These are phyloP conservation scores for Brachyptera putata DNA, from an alignment of 2,888 invertebrate genomes.

Conservation along the genomic window DNA sequence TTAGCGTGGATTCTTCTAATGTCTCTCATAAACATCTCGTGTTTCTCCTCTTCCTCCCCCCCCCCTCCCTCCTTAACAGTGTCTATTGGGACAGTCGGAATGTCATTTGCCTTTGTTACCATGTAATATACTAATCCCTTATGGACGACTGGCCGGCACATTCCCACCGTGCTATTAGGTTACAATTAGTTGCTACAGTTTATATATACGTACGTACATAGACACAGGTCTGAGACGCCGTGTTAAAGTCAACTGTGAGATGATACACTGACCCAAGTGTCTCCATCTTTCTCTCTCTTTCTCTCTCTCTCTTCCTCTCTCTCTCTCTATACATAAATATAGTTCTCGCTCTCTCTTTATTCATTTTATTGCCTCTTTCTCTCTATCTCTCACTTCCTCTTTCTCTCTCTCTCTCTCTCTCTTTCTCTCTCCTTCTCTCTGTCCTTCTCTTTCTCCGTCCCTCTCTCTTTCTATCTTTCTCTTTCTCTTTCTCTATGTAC, in stretches of 20 bases:
- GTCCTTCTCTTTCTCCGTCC: no score
- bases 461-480: no score
- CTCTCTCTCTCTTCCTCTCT: conserved; percentile 12
- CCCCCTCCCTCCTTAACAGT: not conserved
- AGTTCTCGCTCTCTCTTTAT: no score
- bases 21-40: no score
- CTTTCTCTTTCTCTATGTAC: no score
- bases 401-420: no score
- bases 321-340: conserved; percentile 41
- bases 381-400: no score
- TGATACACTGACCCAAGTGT: conserved; percentile 14
- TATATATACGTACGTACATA: conserved; percentile 29
- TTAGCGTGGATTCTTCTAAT: no score
- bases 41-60: no score
- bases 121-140: conserved; percentile 33
- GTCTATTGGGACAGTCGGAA: not conserved
- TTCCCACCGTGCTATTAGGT: conserved; percentile 30
- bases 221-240: conserved; percentile 1
- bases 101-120: conserved; percentile 24
- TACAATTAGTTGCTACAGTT: conserved; percentile 31
- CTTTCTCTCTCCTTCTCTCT: no score
- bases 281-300: conserved; percentile 23
- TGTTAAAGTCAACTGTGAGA: no score
- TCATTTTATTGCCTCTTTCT: no score
- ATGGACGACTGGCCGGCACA: conserved; percentile 27